phyloP scores from a whole-genome alignment of 2,113 vertebrate species.

The Psophia crepitans region DNA sequence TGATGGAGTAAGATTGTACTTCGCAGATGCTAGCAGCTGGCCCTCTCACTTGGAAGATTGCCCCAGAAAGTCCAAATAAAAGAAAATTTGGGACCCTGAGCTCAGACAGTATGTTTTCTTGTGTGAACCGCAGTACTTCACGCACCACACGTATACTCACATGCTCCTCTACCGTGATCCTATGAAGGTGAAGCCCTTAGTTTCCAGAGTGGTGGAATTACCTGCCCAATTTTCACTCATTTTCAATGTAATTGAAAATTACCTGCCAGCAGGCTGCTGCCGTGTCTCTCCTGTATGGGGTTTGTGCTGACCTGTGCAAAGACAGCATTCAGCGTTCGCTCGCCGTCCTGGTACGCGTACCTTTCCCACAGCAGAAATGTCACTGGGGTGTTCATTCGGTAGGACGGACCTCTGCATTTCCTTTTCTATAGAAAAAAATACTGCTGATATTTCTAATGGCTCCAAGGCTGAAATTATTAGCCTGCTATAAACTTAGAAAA shows the following conservation, averaged over 20 bases:
- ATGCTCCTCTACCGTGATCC: neutral
- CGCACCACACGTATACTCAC: no score
- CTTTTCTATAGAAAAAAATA: neutral
- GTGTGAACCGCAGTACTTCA: neutral
- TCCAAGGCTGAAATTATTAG: neutral
- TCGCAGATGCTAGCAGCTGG: neutral
- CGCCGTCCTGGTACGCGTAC: no score
- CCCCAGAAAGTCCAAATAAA: neutral
- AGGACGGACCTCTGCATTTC: neutral
- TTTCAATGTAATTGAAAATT: neutral
- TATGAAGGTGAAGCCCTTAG: neutral
- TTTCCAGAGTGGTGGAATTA: neutral
- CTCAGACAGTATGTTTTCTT: neutral
- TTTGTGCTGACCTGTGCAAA: neutral
- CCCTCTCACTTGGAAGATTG: neutral
- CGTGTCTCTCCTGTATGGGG: fast-evolving
- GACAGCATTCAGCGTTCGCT: neutral
- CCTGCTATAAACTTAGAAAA: neutral
- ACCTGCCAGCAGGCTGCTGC: neutral
- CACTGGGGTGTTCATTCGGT: neutral
- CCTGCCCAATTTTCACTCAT: neutral
- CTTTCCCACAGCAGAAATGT: neutral
- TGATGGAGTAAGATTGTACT: neutral
- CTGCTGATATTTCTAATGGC: neutral
- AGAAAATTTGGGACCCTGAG: neutral